phyloP scores from a whole-genome alignment of 2,888 invertebrate species.

The Ectemnius cavifrons region DNA sequence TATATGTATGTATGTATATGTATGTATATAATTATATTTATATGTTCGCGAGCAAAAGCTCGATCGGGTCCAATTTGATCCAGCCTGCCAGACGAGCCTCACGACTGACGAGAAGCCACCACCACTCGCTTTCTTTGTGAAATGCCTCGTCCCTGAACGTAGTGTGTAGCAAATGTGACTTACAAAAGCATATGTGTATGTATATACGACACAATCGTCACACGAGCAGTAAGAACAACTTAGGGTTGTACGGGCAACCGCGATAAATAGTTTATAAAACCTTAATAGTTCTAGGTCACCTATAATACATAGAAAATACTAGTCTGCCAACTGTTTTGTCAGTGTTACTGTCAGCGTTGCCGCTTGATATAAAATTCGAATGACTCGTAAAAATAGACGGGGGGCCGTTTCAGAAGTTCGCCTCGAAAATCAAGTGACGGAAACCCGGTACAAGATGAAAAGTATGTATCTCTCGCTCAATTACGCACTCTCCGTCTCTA shows the following conservation, averaged over 20 bases:
- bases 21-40: too few species aligned
- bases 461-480: constrained; percentile 12
- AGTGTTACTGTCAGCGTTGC: constrained; percentile 53
- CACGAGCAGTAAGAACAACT: constrained; percentile 25
- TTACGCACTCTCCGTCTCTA: background rate
- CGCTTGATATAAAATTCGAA: constrained; percentile 60
- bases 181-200: constrained; percentile 26
- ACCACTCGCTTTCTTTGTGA: constrained; percentile 10
- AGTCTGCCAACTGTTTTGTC: constrained; percentile 57
- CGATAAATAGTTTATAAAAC: constrained; percentile 64
- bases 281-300: constrained; percentile 48
- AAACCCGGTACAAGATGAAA: constrained; percentile 22
- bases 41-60: constrained; percentile 55
- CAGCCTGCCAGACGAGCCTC: background rate
- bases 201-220: constrained; percentile 25
- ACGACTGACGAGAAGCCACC: too few species aligned
- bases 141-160: constrained; percentile 26
- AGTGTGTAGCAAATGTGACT: constrained; percentile 19
- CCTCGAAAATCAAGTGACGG: constrained; percentile 34
- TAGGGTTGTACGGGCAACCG: constrained; percentile 14
- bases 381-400: constrained; percentile 60
- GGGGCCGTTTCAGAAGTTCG: constrained; percentile 38
- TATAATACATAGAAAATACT: constrained; percentile 63
- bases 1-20: constrained; percentile 18
- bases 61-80: constrained; percentile 56